These are phyloP conservation scores for Catostylus mosaicus DNA, from an alignment of 30 jellyfish, hydroid and myxozoan genomes.

Conservation along the genomic window DNA sequence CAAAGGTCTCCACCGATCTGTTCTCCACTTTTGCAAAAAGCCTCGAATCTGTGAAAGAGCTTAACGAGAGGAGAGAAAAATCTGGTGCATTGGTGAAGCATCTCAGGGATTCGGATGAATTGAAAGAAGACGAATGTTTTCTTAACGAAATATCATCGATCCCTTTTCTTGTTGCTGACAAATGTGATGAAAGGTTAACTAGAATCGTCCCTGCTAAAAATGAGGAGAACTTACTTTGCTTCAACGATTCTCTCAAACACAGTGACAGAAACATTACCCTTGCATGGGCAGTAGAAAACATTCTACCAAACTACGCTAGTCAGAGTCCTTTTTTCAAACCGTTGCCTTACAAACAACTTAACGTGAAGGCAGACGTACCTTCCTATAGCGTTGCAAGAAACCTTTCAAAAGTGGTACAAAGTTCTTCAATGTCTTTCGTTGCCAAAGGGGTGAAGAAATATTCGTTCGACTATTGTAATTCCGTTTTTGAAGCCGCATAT, in stretches of 20 bases:
- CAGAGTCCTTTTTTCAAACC: not conserved
- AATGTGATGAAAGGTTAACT: not conserved
- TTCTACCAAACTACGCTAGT: conserved; percentile 28
- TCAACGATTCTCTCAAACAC: conserved; percentile 10
- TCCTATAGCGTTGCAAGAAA: conserved; percentile 23
- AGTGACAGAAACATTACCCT: not conserved
- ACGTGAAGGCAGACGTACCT: not conserved
- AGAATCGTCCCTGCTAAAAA: not conserved
- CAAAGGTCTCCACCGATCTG: conserved; percentile 13
- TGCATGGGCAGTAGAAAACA: conserved; percentile 38
- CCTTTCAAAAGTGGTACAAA: conserved; percentile 12
- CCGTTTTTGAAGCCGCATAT: conserved; percentile 27
- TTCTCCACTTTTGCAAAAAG: conserved; percentile 59
- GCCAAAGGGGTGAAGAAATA: conserved; percentile 31
- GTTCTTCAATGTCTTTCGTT: not conserved
- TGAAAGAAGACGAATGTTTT: not conserved
- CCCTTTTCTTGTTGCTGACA: conserved; percentile 34
- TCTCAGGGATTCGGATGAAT: not conserved
- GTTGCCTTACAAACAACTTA: not conserved
- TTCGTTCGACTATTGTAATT: not conserved
- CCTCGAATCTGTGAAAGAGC: conserved; percentile 6
- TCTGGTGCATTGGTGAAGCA: conserved; percentile 35
- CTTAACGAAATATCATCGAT: not conserved
- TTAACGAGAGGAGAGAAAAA: not conserved
- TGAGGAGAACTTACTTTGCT: not conserved